Evolutionary conservation across 1,140 invertebrate species (phyloP).

Genomic region (Meloidogyne floridensis): DNA sequence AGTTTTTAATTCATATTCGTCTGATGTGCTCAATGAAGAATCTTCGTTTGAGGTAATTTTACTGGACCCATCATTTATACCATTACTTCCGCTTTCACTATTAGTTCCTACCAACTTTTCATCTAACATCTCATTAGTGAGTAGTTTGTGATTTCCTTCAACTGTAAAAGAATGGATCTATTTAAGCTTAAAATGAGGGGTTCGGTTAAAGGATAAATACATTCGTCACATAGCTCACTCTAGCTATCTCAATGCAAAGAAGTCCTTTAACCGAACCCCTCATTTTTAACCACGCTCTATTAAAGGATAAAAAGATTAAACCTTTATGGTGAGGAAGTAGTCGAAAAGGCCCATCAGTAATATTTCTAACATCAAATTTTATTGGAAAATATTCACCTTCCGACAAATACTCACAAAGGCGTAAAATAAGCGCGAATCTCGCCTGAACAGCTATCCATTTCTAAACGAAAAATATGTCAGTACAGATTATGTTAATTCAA

Average conservation of each 20-base stretch:
- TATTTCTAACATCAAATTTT: neutral
- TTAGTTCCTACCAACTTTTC: neutral
- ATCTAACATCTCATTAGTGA: no score
- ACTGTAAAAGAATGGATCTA: no score
- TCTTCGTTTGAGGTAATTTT: neutral
- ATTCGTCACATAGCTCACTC: no score
- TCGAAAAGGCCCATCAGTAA: constrained; percentile 6
- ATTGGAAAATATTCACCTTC: constrained; percentile 27
- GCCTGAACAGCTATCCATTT: constrained; percentile 30
- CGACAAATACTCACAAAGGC: neutral
- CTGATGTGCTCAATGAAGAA: neutral
- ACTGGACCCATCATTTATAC: neutral
- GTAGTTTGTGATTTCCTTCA: no score
- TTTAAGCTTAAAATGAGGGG: no score
- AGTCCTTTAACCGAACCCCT: no score
- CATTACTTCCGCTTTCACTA: neutral
- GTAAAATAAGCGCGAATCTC: constrained; percentile 15
- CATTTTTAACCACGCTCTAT: no score
- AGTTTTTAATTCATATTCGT: neutral
- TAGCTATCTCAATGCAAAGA: no score
- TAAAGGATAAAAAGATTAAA: neutral
- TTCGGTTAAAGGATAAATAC: no score
- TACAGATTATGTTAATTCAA: neutral
- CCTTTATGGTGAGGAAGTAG: neutral
- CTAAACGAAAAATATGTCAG: neutral